Evolutionary conservation across 2,113 vertebrate genomes (phyloP).

Genomic region (Psittacula cyanocephala): DNA sequence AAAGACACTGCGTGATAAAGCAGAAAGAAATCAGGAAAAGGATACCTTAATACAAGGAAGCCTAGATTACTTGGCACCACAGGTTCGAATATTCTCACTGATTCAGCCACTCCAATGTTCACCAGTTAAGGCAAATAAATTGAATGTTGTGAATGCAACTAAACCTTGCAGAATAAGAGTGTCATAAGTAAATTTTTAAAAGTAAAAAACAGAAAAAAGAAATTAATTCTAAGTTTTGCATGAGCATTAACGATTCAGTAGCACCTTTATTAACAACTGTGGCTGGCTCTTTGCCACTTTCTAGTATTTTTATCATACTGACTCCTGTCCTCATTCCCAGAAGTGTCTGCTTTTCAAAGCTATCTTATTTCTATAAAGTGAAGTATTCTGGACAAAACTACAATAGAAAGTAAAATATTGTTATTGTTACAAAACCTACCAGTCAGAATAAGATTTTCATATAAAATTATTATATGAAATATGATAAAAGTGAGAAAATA

Average conservation of each 20-base stretch:
- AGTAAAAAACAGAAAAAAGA: background rate
- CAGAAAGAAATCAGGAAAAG: background rate
- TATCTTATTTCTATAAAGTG: background rate
- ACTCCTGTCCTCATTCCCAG: background rate
- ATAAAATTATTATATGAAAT: background rate
- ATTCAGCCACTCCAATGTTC: background rate
- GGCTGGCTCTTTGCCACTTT: background rate
- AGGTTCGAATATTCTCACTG: background rate
- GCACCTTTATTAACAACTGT: background rate
- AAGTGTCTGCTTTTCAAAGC: background rate
- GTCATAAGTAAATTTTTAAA: background rate
- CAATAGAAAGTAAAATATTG: background rate
- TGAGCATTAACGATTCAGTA: background rate
- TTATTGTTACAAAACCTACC: background rate
- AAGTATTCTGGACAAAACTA: background rate
- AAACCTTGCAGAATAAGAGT: background rate
- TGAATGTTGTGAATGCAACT: background rate
- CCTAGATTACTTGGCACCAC: background rate
- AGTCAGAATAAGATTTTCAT: background rate
- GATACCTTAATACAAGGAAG: background rate
- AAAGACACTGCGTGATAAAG: background rate
- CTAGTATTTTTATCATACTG: background rate
- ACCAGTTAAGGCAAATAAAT: background rate
- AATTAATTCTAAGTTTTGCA: background rate
- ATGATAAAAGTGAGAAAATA: background rate